Evolutionary conservation across 2,113 vertebrate genomes (phyloP).

Genomic region (Aegotheles bennettii): DNA sequence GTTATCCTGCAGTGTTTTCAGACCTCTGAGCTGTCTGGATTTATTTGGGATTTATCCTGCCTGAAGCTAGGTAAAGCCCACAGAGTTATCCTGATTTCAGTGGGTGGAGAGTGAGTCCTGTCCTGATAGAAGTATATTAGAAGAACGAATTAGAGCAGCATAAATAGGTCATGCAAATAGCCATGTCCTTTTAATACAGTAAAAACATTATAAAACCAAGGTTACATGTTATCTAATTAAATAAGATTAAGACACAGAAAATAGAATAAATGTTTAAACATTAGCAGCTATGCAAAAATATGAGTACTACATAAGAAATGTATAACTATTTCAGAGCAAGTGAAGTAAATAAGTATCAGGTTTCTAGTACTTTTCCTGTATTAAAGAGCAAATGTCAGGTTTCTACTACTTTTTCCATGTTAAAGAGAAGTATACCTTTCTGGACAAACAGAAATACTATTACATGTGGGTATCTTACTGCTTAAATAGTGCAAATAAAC

Average conservation of each 20-base stretch:
- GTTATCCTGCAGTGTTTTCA: neutral
- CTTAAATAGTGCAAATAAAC: neutral
- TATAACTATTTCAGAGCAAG: neutral
- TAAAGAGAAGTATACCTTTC: neutral
- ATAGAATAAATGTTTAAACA: neutral
- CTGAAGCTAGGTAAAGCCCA: neutral
- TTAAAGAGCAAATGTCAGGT: neutral
- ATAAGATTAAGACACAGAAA: neutral
- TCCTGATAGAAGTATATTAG: neutral
- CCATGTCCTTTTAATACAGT: neutral
- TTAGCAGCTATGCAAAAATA: slow-evolving; percentile 53
- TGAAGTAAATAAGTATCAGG: neutral
- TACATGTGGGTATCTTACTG: neutral
- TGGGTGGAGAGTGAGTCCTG: neutral
- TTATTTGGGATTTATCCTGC: neutral
- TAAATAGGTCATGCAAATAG: neutral
- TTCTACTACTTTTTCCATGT: neutral
- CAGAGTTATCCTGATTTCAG: neutral
- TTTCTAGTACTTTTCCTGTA: neutral
- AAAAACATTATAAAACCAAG: neutral
- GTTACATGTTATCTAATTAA: slow-evolving; percentile 43
- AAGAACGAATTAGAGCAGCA: neutral
- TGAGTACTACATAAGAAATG: slow-evolving; percentile 10
- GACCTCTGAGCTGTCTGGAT: neutral
- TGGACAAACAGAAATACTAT: neutral